Evolutionary conservation across 2,797 vertebrate genomes (phyloP), one percentile per base, ranked within the genome.

Genomic region (Fringilla coelebs): DNA sequence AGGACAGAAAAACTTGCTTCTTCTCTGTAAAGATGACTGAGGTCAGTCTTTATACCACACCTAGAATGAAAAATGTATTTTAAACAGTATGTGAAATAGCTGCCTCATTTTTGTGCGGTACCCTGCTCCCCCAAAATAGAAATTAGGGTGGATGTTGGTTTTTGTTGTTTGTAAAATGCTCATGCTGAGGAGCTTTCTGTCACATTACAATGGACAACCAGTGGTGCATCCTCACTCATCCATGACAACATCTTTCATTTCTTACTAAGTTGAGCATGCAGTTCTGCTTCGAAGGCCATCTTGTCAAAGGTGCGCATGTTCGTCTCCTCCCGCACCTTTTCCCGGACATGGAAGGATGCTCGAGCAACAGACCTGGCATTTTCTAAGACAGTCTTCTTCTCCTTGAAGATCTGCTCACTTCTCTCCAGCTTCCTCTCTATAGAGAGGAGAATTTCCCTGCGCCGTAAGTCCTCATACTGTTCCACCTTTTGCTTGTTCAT

Each of bases 401-500:
- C 99, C 71, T 98, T 98, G 68, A 98, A 99, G 95, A 99, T 99
- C 97, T 99, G 99, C 96, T 99, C 99, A 4, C 99, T 99, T 93
- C 99, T 99, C 96, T 99, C 99, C 94, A 99, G 98, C 92, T 99
- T 99, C 81, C 98, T 99, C 96, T 99, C 99, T 51, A 99, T 99
- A 90, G 99, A 99, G 95, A 99, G 98, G 28, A 99, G 98, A 63
- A 99, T 98, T 93, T 99, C 99, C 94, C 97, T 96, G 8, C 99
- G 98, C 49, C 99, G 96, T 94, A 98, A 98, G 89, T 98, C 98
- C 96, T 99, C 99, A 19, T 98, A 99, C 66, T 99, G 98, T 62
- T 99, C 99, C 71, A 99, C 99, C 7, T 98, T 99, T 94, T 98
- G 98, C 73, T 99, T 98, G 98, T 99, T 99, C 68, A 99, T 98